Conservation (phyloP, 2,797 vertebrate genomes). For the Limosa lapponica region DNA sequence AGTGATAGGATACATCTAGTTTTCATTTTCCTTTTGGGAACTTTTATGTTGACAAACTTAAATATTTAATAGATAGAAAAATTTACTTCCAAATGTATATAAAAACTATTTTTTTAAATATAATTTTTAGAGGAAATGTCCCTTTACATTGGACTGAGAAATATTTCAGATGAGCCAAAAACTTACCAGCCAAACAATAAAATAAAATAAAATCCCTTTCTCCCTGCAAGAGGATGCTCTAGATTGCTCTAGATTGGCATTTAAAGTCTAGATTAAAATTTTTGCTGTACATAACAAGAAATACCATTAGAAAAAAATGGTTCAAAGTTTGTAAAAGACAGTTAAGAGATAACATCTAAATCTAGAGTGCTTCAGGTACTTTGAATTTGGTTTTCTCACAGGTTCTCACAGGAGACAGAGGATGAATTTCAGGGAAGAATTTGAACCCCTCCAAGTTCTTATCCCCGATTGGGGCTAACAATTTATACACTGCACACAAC, state of each 20-base stretch:
- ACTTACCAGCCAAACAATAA: not conserved
- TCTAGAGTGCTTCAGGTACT: not conserved
- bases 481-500: not conserved
- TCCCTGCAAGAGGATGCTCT: not conserved
- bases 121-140: not conserved
- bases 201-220: not conserved
- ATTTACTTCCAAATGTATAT: not conserved
- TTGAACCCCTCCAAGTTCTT: not conserved
- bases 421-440: not conserved
- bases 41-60: not conserved
- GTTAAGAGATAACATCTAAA: not conserved
- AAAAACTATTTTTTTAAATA: not conserved
- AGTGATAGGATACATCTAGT: not conserved
- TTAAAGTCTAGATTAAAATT: not conserved
- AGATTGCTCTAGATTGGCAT: not conserved
- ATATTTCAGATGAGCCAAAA: not conserved
- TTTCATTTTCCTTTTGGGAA: not conserved
- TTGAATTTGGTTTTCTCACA: not conserved
- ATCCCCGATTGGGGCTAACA: not conserved
- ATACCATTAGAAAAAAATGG: not conserved
- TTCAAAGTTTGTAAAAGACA: not conserved
- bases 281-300: not conserved
- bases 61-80: not conserved
- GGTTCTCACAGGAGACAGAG: not conserved
- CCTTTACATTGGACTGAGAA: accelerated